phyloP scores from a whole-genome alignment of 2,888 invertebrate genomes.

The Oscheius sp. region DNA sequence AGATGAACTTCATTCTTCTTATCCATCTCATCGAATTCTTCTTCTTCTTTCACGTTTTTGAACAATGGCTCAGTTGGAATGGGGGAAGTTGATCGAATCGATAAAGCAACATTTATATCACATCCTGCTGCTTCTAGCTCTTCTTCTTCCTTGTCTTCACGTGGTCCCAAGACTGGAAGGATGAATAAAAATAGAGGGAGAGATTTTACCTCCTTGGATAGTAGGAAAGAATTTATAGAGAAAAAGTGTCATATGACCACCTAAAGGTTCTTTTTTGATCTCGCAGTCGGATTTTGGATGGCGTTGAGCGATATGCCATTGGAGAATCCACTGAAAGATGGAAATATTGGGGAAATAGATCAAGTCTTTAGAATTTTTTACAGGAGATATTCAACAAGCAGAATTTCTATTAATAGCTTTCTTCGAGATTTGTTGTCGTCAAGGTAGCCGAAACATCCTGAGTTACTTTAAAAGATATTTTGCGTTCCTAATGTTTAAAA shows the following conservation, averaged over 20 bases:
- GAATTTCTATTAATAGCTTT: no score
- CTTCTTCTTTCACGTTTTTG: no score
- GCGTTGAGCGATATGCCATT: constrained; percentile 16
- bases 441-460: no score
- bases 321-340: constrained; percentile 30
- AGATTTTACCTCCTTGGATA: neutral
- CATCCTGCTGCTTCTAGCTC: neutral
- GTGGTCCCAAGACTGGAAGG: neutral
- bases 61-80: no score
- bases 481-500: no score
- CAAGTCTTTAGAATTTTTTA: no score
- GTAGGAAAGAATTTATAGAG: constrained; percentile 28
- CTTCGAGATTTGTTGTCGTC: no score
- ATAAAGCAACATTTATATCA: no score
- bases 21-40: neutral
- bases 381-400: no score
- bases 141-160: neutral
- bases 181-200: no score
- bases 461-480: no score
- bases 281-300: constrained; percentile 4
- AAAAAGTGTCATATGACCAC: neutral
- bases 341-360: neutral
- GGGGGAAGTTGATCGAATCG: no score
- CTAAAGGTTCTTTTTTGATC: neutral
- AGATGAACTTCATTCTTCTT: neutral